These are phyloP conservation scores for Temnothorax ravouxi DNA, from an alignment of 2,888 invertebrate genomes.

Conservation along the genomic window DNA sequence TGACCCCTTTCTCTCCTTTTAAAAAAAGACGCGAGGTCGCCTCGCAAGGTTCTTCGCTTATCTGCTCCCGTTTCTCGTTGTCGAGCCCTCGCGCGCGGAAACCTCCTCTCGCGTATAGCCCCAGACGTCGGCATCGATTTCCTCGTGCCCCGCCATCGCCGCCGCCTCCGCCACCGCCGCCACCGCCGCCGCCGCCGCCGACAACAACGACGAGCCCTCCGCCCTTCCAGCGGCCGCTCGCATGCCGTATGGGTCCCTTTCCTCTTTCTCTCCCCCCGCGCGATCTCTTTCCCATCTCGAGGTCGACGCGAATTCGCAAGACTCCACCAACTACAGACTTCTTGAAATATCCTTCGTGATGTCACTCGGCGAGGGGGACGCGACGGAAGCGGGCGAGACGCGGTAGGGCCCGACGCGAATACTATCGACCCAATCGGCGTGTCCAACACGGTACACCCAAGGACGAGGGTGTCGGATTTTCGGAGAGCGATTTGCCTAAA, in stretches of 20 bases:
- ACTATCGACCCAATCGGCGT: constrained; percentile 19
- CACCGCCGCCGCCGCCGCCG: constrained; percentile 63
- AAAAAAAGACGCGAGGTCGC: neutral
- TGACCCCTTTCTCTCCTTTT: neutral
- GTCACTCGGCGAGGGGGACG: neutral
- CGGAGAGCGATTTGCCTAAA: neutral
- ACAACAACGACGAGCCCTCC: constrained; percentile 47
- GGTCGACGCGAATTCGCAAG: constrained; percentile 27
- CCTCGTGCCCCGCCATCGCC: constrained; percentile 76
- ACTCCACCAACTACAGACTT: neutral
- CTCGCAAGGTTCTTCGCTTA: neutral
- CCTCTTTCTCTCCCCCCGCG: neutral
- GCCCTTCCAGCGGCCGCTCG: constrained; percentile 51
- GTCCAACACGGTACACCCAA: neutral
- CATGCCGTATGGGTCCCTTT: neutral
- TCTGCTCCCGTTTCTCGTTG: neutral
- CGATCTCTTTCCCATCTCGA: constrained; percentile 41
- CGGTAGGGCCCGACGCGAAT: constrained; percentile 6
- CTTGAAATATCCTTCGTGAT: neutral
- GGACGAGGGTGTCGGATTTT: neutral
- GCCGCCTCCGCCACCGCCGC: constrained; percentile 65
- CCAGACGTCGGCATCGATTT: constrained; percentile 82
- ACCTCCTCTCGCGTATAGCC: constrained; percentile 61
- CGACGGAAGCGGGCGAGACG: neutral
- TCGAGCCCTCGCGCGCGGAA: neutral